Evolutionary conservation across 2,888 invertebrate species (phyloP), one percentile per base, ranked within the genome.

Genomic region (Pogonocherus hispidulus): DNA sequence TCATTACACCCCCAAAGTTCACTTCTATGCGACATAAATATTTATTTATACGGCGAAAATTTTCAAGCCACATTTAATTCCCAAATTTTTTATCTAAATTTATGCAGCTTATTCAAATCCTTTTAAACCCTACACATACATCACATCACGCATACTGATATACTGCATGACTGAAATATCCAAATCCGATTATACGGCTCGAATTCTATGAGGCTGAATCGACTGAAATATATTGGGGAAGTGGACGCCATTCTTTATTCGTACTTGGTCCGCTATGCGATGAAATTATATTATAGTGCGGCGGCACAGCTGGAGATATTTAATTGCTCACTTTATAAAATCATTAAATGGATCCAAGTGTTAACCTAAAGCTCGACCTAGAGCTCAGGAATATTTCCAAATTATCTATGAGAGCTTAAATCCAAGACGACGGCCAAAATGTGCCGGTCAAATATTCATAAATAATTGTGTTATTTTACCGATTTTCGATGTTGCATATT

Each of bases 161-260:
- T 73, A 67, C 65, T 69, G 70, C 73, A 67, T 66, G 66, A 64
- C 44, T 67, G 67, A 69, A 70, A 73, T 73, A 71, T 73, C 69
- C 73, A 73, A 73, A 73, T 70, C 73, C 71, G 73, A 73, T 73
- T 73, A 73, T 37, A 49, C 20, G 41, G 44, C 63, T 65, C 46
- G 66, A 66, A 70, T 72, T 70, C 66, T 55, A 51, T 56, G 37
- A 62, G 51, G 69, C 67, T 67, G 73, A 71, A 69, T 73, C 73
- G 69, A 67, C 69, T 54, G 19, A 32, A 47, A 64, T 54, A 16
- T 44, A 56, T 22, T 49, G 44, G 19, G 59, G 47, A 59, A 62
- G 51, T 62, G 51, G 51, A 62, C 51, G 51, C 49, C 8, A 11
- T 32, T 47, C 59, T 46, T 46, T 23, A 11, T 49, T 20, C 37